phyloP scores from a whole-genome alignment of 1,140 invertebrate genomes.

The Leptinotarsa defecta region DNA sequence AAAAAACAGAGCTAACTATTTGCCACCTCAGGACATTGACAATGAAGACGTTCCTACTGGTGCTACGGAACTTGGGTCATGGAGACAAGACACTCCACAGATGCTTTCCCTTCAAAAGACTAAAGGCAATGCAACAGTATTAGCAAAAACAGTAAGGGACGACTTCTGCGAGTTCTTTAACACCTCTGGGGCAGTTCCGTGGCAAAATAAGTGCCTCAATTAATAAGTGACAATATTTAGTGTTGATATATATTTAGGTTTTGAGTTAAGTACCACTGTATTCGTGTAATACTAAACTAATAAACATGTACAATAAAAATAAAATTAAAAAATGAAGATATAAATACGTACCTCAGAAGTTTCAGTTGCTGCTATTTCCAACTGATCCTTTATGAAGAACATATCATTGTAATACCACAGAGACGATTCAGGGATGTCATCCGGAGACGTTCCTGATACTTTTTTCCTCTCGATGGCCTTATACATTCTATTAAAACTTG shows the following conservation, averaged over 20 bases:
- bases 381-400: slow-evolving; percentile 20
- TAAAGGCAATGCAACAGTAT: slow-evolving; percentile 23
- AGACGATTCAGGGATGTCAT: slow-evolving; percentile 24
- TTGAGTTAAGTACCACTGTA: not conserved
- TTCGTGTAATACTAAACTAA: slow-evolving; percentile 4
- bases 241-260: too few relatives aligned
- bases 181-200: slow-evolving; percentile 19
- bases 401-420: slow-evolving; percentile 26
- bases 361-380: slow-evolving; percentile 2
- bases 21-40: slow-evolving; percentile 7
- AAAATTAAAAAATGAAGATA: not conserved
- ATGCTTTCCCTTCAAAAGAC: slow-evolving; percentile 22
- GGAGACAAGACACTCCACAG: slow-evolving; percentile 21
- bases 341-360: slow-evolving; percentile 12
- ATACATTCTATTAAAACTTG: slow-evolving; percentile 21
- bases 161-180: slow-evolving; percentile 23
- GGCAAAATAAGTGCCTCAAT: slow-evolving; percentile 15
- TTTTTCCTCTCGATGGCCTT: slow-evolving; percentile 18
- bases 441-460: slow-evolving; percentile 9
- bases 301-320: slow-evolving; percentile 10
- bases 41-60: not conserved
- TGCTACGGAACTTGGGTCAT: slow-evolving; percentile 10
- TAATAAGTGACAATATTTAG: slow-evolving; percentile 10
- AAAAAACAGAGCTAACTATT: not conserved
- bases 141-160: slow-evolving; percentile 22